A percentile compares a stretch with the other conserved stretches of the same genome.
These are phyloP conservation scores for Diaperis boleti DNA, from an alignment of 2,888 invertebrate genomes.

Conservation along the genomic window DNA sequence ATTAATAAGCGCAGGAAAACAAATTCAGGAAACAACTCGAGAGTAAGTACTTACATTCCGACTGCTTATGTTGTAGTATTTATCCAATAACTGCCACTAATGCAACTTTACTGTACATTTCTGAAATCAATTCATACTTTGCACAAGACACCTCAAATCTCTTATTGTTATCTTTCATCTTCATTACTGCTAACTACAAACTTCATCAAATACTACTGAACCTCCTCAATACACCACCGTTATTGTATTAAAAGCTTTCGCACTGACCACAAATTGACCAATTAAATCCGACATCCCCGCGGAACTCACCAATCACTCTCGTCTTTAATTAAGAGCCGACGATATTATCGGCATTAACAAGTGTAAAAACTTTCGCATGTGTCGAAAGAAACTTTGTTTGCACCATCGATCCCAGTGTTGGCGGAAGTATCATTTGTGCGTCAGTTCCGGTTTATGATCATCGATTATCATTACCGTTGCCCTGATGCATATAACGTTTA, in stretches of 20 bases:
- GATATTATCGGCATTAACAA: slow-evolving; percentile 5
- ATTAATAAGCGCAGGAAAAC: too few relatives aligned
- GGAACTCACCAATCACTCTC: not conserved
- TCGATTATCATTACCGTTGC: slow-evolving; percentile 36
- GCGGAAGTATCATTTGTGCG: slow-evolving; percentile 33
- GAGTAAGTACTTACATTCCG: too few relatives aligned
- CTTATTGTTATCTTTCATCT: too few relatives aligned
- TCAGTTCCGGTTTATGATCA: slow-evolving; percentile 38
- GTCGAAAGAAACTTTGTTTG: slow-evolving; percentile 10
- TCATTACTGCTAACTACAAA: too few relatives aligned
- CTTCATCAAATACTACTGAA: too few relatives aligned
- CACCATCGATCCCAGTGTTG: not conserved
- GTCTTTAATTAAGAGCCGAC: slow-evolving; percentile 8
- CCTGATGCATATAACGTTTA: slow-evolving; percentile 1
- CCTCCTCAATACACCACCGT: not conserved
- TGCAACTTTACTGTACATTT: too few relatives aligned
- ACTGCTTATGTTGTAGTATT: too few relatives aligned
- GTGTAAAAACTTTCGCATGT: slow-evolving; percentile 15
- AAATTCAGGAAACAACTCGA: too few relatives aligned
- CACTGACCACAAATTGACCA: not conserved
- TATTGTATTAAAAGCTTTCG: not conserved
- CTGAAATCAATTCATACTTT: too few relatives aligned
- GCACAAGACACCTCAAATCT: too few relatives aligned
- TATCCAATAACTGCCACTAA: too few relatives aligned
- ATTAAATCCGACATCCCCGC: not conserved